Percentiles rank a stretch among this genome's conserved stretches.
Conservation (phyloP, 1,140 invertebrate species). For the Cyclina sinensis region DNA sequence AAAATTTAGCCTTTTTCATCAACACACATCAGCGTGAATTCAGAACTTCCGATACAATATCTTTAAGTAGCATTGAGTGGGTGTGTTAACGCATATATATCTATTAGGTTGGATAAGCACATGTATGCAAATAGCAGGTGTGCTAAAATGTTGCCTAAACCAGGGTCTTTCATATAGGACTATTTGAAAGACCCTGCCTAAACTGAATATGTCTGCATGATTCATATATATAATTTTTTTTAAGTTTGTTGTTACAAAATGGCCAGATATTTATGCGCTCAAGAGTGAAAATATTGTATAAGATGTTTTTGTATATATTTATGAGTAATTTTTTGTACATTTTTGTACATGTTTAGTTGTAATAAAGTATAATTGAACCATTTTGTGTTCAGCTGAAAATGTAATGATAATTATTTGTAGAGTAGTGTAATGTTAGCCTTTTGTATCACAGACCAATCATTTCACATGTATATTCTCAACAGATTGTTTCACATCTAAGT, state of each 20-base stretch:
- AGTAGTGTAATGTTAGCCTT: neutral
- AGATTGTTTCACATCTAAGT: neutral
- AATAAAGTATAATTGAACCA: conserved; percentile 43
- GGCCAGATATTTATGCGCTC: conserved; percentile 45
- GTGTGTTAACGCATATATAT: too few relatives aligned
- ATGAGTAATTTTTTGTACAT: conserved; percentile 37
- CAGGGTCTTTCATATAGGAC: too few relatives aligned
- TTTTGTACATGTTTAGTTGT: conserved; percentile 31
- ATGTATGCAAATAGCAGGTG: too few relatives aligned
- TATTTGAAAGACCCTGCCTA: too few relatives aligned
- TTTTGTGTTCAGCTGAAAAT: conserved; percentile 41
- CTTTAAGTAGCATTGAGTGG: too few relatives aligned
- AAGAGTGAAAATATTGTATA: conserved; percentile 22
- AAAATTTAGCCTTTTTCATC: too few relatives aligned
- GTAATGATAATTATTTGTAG: conserved; percentile 4
- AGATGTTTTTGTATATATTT: conserved; percentile 15
- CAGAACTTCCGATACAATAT: too few relatives aligned
- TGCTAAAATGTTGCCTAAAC: too few relatives aligned
- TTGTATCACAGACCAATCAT: neutral
- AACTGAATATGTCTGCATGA: conserved; percentile 14
- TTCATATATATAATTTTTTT: neutral
- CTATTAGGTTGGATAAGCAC: too few relatives aligned
- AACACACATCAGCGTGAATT: too few relatives aligned
- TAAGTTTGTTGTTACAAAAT: conserved; percentile 27
- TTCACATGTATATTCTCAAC: neutral